A percentile compares a stretch with the other conserved stretches of the same genome.
These are phyloP conservation scores for Ceratina australensis DNA, from an alignment of 1,140 invertebrate species.

Conservation along the genomic window DNA sequence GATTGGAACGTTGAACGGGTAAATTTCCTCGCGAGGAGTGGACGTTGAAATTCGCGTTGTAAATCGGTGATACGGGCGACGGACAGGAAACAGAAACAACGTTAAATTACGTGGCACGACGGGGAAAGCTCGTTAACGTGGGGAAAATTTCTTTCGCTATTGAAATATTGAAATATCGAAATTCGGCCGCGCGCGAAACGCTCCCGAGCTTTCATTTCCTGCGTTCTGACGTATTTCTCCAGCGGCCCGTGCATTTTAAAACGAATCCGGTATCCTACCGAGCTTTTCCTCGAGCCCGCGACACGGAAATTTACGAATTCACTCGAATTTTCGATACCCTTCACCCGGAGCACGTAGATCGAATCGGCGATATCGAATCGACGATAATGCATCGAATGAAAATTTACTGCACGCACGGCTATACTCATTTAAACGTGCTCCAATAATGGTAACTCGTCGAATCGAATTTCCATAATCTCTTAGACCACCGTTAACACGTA, in stretches of 20 bases:
- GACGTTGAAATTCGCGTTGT: too few species aligned
- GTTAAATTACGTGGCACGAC: background rate
- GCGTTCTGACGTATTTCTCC: constrained; percentile 8
- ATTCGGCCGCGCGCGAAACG: constrained; percentile 2
- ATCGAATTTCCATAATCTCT: too few species aligned
- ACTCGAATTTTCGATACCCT: background rate
- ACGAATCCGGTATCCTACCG: background rate
- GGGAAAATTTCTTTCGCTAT: background rate
- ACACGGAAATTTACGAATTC: constrained; percentile 1
- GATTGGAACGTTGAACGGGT: too few species aligned
- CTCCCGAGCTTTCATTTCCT: background rate
- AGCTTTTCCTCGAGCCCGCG: background rate
- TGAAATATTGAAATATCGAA: background rate
- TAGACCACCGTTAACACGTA: too few species aligned
- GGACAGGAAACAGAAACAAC: background rate
- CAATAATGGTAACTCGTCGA: too few species aligned
- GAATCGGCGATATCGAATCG: too few species aligned
- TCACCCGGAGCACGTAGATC: too few species aligned
- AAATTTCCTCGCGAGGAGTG: too few species aligned
- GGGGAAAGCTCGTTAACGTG: constrained; percentile 10
- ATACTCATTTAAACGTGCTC: too few species aligned
- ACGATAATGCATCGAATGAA: too few species aligned
- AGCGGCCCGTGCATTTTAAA: constrained; percentile 3
- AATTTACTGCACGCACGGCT: too few species aligned
- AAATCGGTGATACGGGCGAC: background rate